A percentile compares a stretch with the other conserved stretches of the same genome.
Conservation (phyloP, 2,113 vertebrate genomes). For the Columbina picui region DNA sequence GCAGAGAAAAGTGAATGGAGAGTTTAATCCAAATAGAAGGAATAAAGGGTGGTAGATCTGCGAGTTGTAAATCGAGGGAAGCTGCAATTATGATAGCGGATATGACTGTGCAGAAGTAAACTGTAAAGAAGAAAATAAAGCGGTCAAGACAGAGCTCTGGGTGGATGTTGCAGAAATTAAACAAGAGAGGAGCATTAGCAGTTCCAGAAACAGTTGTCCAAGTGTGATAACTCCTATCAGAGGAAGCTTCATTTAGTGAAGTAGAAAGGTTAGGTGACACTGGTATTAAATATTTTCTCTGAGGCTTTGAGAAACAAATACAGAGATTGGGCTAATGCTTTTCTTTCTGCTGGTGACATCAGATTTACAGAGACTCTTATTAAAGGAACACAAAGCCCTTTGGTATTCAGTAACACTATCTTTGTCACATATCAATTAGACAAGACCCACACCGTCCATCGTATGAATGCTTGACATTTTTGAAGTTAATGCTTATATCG, state of each 20-base stretch:
- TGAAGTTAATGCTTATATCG: not conserved
- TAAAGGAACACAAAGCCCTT: not conserved
- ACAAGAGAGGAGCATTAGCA: not conserved
- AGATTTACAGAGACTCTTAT: not conserved
- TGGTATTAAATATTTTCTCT: not conserved
- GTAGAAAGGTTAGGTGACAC: not conserved
- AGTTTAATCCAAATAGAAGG: not conserved
- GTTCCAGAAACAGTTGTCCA: not conserved
- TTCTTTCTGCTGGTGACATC: not conserved
- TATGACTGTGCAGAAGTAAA: not conserved
- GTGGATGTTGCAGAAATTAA: not conserved
- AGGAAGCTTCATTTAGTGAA: not conserved
- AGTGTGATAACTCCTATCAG: not conserved
- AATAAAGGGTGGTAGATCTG: not conserved
- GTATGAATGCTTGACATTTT: not conserved
- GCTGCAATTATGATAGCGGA: too few relatives aligned
- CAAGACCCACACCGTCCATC: not conserved
- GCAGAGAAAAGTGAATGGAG: not conserved
- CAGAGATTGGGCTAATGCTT: not conserved
- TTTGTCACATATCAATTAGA: fast-evolving
- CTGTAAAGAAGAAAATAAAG: not conserved
- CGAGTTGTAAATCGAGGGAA: not conserved
- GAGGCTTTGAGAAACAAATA: not conserved
- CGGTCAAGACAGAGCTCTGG: not conserved
- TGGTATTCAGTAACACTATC: not conserved